phyloP scores from a whole-genome alignment of 2,113 vertebrate genomes.

The Tachuris rubrigastra region DNA sequence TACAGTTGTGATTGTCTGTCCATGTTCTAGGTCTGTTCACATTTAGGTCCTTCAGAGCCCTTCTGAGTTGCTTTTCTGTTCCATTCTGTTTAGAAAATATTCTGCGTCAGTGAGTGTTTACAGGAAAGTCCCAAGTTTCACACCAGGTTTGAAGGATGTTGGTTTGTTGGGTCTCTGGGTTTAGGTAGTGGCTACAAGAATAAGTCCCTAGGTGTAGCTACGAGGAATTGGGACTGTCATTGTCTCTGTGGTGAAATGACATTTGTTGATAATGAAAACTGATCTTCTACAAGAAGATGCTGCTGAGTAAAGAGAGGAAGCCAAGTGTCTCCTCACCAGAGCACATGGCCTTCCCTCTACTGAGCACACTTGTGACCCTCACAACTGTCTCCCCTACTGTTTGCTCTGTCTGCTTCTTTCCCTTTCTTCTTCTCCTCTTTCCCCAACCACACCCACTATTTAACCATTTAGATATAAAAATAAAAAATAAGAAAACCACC shows the following conservation, averaged over 20 bases:
- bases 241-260: neutral
- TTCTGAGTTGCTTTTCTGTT: neutral
- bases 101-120: neutral
- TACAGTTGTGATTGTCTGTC: neutral
- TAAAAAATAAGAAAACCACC: constrained; percentile 68
- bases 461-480: constrained; percentile 78
- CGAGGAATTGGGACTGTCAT: neutral
- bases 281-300: neutral
- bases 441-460: constrained; percentile 73
- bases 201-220: neutral
- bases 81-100: neutral
- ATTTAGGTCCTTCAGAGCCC: neutral
- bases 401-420: constrained; percentile 54
- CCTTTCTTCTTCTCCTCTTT: constrained; percentile 42
- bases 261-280: neutral
- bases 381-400: neutral
- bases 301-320: neutral
- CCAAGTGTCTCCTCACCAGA: neutral
- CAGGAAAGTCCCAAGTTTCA: neutral
- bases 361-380: neutral
- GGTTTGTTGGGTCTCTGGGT: neutral
- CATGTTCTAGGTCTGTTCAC: neutral
- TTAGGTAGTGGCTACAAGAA: neutral
- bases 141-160: fast-evolving
- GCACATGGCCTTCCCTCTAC: neutral